Percentiles rank a stretch among this genome's conserved stretches.
Evolutionary conservation across 2,888 invertebrate species (phyloP).

Genomic region (Nephrotoma appendiculata): DNA sequence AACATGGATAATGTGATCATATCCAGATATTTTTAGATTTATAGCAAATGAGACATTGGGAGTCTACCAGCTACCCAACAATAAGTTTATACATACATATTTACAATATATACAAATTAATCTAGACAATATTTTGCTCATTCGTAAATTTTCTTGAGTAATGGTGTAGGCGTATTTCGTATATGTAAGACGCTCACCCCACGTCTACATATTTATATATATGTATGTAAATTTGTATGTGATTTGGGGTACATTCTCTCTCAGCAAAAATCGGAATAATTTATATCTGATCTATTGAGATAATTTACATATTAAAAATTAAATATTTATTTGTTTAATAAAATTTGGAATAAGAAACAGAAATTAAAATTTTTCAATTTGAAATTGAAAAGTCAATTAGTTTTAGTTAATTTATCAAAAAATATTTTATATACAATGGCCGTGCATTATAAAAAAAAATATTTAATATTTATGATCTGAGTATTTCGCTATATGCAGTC

Average conservation of each 20-base stretch:
- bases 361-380: neutral
- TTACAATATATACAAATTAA: neutral
- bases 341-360: neutral
- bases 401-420: neutral
- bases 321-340: neutral
- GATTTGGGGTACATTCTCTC: neutral
- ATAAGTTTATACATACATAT: neutral
- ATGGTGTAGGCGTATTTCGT: no score
- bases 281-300: neutral
- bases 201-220: no score
- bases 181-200: no score
- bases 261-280: neutral
- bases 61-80: neutral
- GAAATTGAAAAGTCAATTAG: neutral
- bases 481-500: no score
- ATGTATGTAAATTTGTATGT: no score
- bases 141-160: no score
- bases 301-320: neutral
- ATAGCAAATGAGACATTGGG: neutral
- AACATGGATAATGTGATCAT: neutral
- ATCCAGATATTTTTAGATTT: neutral
- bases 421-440: no score
- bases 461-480: no score
- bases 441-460: no score
- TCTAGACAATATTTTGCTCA: no score